Evolutionary conservation across 2,888 invertebrate species (phyloP).

Genomic region (Cephus runcator): DNA sequence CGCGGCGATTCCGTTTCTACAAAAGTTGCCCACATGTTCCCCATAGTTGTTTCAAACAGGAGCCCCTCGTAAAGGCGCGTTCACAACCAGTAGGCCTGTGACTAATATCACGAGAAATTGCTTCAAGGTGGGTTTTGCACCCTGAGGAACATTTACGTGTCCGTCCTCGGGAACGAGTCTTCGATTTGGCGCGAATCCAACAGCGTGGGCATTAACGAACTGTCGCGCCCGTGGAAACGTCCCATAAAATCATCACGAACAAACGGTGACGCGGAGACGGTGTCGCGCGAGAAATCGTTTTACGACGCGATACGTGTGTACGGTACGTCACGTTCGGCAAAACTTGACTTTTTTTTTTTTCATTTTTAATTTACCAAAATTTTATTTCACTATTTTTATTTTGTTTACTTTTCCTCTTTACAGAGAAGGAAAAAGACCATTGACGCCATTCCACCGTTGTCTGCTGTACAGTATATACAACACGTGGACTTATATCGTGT

Average conservation of each 20-base stretch:
- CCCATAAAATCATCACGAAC: neutral
- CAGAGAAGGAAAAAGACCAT: neutral
- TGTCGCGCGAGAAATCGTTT: neutral
- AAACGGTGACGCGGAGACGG: neutral
- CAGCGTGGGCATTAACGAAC: neutral
- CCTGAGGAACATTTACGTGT: neutral
- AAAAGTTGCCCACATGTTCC: neutral
- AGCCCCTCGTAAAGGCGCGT: neutral
- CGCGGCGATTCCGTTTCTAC: neutral
- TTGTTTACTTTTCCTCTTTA: neutral
- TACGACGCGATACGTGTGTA: neutral
- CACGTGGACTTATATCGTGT: neutral
- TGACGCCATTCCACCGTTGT: neutral
- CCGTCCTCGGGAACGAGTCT: conserved; percentile 9
- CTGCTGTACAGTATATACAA: neutral
- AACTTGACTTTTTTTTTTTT: neutral
- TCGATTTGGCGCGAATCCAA: conserved; percentile 21
- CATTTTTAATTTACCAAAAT: neutral
- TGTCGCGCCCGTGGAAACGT: neutral
- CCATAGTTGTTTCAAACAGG: neutral
- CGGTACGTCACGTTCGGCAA: neutral
- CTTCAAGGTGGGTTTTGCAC: neutral
- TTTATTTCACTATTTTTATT: neutral
- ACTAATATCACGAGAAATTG: neutral
- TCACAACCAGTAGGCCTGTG: neutral